Evolutionary conservation across 2,888 invertebrate species (phyloP).

Genomic region (Carterocephalus palaemon): DNA sequence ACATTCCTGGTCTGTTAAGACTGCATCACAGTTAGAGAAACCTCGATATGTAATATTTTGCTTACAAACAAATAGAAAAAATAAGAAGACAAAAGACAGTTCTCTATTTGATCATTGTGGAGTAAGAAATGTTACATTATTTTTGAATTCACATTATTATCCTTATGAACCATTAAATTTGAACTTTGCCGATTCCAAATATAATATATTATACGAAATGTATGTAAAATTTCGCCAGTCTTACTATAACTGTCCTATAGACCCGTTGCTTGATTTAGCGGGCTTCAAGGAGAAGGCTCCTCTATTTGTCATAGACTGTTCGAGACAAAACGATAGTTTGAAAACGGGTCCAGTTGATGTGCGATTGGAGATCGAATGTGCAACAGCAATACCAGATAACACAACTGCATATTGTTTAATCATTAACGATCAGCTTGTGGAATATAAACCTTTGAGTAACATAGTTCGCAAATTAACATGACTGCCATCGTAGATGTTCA

Average conservation of each 20-base stretch:
- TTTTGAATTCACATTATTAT: constrained; percentile 44
- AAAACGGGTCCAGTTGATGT: constrained; percentile 27
- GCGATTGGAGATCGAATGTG: constrained; percentile 29
- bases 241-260: no score
- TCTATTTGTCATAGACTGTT: no score
- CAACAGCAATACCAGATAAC: no score
- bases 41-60: constrained; percentile 45
- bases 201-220: constrained; percentile 29
- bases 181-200: constrained; percentile 27
- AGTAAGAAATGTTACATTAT: constrained; percentile 44
- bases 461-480: no score
- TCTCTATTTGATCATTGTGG: constrained; percentile 38
- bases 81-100: constrained; percentile 24
- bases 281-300: no score
- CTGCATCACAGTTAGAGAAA: constrained; percentile 45
- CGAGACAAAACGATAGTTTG: no score
- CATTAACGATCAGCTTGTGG: no score
- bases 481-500: no score
- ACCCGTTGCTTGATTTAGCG: no score
- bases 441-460: no score
- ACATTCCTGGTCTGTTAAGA: constrained; percentile 44
- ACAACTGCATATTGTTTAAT: no score
- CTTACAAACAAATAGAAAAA: constrained; percentile 48
- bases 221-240: constrained; percentile 26
- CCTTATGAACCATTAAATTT: constrained; percentile 45